phyloP scores from a whole-genome alignment of 2,888 invertebrate species.

The Smittia sp. region DNA sequence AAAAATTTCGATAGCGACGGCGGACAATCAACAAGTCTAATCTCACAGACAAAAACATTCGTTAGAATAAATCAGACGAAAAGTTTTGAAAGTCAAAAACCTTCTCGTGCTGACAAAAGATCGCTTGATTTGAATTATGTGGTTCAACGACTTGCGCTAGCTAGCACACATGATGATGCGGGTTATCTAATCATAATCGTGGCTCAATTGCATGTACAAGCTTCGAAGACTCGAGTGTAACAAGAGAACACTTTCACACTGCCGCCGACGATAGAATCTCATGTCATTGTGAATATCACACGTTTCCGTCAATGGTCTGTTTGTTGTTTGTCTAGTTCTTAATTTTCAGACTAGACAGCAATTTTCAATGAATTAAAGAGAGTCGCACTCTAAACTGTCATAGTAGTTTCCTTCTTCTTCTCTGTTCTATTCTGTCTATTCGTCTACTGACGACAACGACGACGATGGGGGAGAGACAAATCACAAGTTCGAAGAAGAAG shows the following conservation, averaged over 20 bases:
- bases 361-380: slow-evolving; percentile 19
- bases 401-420: background rate
- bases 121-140: slow-evolving; percentile 5
- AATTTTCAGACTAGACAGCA: slow-evolving; percentile 31
- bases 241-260: background rate
- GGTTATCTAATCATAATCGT: slow-evolving; percentile 12
- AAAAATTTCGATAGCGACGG: too few relatives aligned
- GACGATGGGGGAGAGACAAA: too few relatives aligned
- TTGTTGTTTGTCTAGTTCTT: slow-evolving; percentile 18
- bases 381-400: background rate
- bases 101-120: slow-evolving; percentile 5
- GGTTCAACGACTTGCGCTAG: slow-evolving; percentile 15
- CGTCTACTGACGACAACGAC: too few relatives aligned
- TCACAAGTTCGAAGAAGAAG: slow-evolving; percentile 2
- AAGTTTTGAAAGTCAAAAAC: slow-evolving; percentile 16
- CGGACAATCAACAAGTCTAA: background rate
- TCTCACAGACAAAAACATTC: background rate
- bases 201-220: slow-evolving; percentile 17
- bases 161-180: background rate
- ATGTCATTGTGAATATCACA: slow-evolving; percentile 22
- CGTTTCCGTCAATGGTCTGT: slow-evolving; percentile 21
- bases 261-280: background rate
- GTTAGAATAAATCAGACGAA: background rate
- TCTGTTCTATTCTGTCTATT: too few relatives aligned
- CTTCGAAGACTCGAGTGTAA: background rate